These are phyloP conservation scores for Todiramphus saurophagus DNA, from an alignment of 2,113 vertebrate genomes.

Conservation along the genomic window DNA sequence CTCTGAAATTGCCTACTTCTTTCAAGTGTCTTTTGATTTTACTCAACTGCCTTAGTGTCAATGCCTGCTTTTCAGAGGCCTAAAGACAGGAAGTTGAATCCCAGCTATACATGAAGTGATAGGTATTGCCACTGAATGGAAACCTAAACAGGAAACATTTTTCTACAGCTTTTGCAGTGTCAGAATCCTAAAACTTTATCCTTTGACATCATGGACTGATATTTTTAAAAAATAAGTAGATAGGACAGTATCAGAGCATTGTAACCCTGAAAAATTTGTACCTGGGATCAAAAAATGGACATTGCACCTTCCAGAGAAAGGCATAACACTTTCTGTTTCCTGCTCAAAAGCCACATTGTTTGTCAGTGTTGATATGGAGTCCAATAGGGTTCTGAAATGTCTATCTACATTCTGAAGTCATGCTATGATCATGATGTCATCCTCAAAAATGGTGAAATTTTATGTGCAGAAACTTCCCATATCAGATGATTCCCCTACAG, in stretches of 20 bases:
- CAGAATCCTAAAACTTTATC: not conserved
- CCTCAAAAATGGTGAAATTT: not conserved
- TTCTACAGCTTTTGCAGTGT: not conserved
- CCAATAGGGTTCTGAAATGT: not conserved
- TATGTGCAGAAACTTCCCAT: not conserved
- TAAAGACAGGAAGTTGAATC: not conserved
- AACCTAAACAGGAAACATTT: not conserved
- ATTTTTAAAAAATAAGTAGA: not conserved
- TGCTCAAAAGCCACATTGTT: not conserved
- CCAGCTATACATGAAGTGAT: not conserved
- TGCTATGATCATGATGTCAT: not conserved
- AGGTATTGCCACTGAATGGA: not conserved
- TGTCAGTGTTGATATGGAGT: not conserved
- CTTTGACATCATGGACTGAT: accelerated
- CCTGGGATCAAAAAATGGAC: too few relatives aligned
- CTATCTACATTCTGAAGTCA: not conserved
- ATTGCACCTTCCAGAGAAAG: not conserved
- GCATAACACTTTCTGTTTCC: not conserved
- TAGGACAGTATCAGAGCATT: not conserved
- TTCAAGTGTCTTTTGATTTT: not conserved
- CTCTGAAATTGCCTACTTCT: not conserved
- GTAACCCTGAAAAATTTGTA: not conserved
- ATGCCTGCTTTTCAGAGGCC: not conserved
- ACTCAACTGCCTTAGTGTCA: not conserved
- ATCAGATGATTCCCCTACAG: not conserved